These are phyloP conservation scores for Engraulis encrasicolus DNA, from an alignment of 2,113 vertebrate species.

Conservation along the genomic window DNA sequence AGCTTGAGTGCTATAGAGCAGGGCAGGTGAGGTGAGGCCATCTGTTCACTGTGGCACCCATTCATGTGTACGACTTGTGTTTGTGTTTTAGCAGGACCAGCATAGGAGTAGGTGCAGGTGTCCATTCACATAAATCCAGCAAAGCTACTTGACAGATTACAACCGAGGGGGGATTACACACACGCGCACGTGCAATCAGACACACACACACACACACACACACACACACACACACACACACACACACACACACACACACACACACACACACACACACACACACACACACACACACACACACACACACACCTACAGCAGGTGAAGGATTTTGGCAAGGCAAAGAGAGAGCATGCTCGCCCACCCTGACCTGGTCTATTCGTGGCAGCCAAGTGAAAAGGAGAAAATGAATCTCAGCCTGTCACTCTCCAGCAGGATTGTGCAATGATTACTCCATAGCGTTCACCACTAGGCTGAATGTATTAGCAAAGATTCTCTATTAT, in stretches of 20 bases:
- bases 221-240: too few relatives aligned
- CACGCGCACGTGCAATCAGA: too few relatives aligned
- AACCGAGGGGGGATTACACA: conserved; percentile 58
- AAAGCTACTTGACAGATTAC: conserved; percentile 61
- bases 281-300: too few relatives aligned
- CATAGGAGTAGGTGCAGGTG: conserved; percentile 63
- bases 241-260: too few relatives aligned
- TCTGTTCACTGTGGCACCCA: background rate
- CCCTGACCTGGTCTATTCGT: conserved; percentile 37
- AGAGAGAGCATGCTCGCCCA: conserved; percentile 36
- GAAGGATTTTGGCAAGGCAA: conserved; percentile 48
- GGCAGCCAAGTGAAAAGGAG: conserved; percentile 40
- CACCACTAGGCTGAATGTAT: too few relatives aligned
- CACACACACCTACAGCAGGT: too few relatives aligned
- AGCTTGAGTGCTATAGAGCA: background rate
- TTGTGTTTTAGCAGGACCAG: conserved; percentile 33
- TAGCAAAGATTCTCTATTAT: too few relatives aligned
- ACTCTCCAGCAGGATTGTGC: background rate
- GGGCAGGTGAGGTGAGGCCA: background rate
- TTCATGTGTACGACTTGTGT: background rate
- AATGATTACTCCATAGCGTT: background rate
- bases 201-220: too few relatives aligned
- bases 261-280: too few relatives aligned
- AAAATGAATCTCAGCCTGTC: conserved; percentile 30
- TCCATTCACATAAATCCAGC: conserved; percentile 49